Percentiles rank a stretch among this genome's conserved stretches.
Conservation (phyloP, 92 coral and sea anemone species). For the Epizoanthus ramosus region DNA sequence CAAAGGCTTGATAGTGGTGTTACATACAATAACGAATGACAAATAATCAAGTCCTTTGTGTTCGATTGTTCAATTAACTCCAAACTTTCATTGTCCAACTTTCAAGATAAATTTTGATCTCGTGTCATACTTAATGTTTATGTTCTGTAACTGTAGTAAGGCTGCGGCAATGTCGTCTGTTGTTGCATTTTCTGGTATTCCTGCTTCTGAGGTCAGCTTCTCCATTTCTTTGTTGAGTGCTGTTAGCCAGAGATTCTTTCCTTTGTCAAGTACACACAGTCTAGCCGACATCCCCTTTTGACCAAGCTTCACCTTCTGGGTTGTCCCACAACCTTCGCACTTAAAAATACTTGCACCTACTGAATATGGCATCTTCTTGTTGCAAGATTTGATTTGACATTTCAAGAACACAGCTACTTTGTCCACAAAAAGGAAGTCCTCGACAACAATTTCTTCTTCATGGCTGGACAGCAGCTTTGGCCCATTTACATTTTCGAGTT, state of each 20-base stretch:
- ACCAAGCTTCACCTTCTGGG: conserved; percentile 38
- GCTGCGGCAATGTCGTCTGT: conserved; percentile 28
- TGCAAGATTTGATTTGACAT: conserved; percentile 38
- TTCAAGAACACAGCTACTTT: conserved; percentile 24
- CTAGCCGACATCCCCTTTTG: conserved; percentile 38
- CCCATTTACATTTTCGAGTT: conserved; percentile 12
- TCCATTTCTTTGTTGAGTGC: conserved; percentile 18
- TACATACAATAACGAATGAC: not conserved
- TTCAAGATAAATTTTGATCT: conserved; percentile 21
- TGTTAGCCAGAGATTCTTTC: conserved; percentile 29
- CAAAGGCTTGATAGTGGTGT: not conserved
- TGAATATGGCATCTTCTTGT: conserved; percentile 42
- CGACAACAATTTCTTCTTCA: conserved; percentile 29
- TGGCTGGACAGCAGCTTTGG: conserved; percentile 22
- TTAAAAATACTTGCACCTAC: conserved; percentile 29
- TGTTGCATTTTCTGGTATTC: conserved; percentile 28
- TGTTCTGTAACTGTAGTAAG: conserved; percentile 13
- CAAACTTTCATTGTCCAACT: conserved; percentile 4
- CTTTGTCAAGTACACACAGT: conserved; percentile 12
- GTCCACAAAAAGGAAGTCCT: conserved; percentile 37
- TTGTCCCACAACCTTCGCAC: conserved; percentile 41
- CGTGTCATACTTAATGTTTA: conserved; percentile 8
- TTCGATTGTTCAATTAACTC: conserved; percentile 10
- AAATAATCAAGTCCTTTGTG: conserved; percentile 1
- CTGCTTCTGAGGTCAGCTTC: conserved; percentile 17